Evolutionary conservation across 2,797 vertebrate species (phyloP).

Genomic region (Anguilla pacifica): DNA sequence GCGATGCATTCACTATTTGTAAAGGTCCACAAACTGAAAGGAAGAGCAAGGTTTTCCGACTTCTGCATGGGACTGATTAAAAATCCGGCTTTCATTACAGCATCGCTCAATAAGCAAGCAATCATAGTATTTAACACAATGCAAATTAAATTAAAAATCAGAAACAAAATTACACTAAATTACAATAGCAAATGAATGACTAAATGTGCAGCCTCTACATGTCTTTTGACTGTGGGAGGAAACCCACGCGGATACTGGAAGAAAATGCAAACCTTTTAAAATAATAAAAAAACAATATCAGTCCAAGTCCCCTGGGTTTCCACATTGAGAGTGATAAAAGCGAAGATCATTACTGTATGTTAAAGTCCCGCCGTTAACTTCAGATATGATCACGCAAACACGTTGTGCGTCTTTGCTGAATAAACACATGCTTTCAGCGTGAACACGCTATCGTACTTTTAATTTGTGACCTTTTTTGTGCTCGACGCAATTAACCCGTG

Average conservation of each 20-base stretch:
- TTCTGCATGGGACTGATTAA: no score
- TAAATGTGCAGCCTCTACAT: no score
- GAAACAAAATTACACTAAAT: no score
- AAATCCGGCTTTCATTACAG: no score
- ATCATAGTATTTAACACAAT: background rate
- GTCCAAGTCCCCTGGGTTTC: background rate
- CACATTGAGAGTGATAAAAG: background rate
- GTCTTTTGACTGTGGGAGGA: no score
- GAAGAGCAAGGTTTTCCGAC: no score
- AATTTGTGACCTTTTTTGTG: conserved; percentile 14
- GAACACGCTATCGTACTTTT: conserved; percentile 12
- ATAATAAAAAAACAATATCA: background rate
- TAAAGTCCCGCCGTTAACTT: background rate
- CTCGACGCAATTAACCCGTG: background rate
- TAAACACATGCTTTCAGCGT: background rate
- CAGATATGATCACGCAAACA: background rate
- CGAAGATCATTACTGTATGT: background rate
- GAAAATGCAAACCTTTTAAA: background rate
- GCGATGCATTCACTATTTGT: no score
- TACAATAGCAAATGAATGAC: no score
- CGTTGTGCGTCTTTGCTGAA: background rate
- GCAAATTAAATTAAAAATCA: background rate
- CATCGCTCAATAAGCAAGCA: no score
- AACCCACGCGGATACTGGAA: no score
- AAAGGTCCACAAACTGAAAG: no score